Conservation (phyloP, 2,888 invertebrate genomes). For the Psylliodes chrysocephalus region DNA sequence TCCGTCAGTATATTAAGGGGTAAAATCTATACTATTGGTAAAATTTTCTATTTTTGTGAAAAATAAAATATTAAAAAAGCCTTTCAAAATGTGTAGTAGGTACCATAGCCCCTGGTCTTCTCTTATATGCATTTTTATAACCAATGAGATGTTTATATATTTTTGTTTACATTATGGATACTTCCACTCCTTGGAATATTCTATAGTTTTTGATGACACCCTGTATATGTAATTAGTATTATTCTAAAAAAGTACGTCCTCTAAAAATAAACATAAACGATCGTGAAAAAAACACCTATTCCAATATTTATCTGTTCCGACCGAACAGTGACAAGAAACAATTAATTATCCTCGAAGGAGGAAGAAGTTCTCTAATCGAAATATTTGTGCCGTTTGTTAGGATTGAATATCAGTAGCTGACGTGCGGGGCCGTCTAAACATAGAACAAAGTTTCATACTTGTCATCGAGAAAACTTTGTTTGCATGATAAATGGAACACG, state of each 20-base stretch:
- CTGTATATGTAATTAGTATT: too few species aligned
- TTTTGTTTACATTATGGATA: too few species aligned
- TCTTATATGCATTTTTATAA: too few species aligned
- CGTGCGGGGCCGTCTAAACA: constrained; percentile 36
- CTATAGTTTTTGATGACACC: too few species aligned
- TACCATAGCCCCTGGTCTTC: too few species aligned
- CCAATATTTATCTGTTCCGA: constrained; percentile 24
- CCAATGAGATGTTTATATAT: too few species aligned
- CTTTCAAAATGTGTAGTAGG: too few species aligned
- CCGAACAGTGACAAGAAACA: constrained; percentile 38
- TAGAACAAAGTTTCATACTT: constrained; percentile 47
- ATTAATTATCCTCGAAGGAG: constrained; percentile 45
- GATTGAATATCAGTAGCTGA: constrained; percentile 42
- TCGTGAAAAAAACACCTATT: constrained; percentile 5
- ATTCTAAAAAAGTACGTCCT: neutral
- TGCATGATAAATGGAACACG: constrained; percentile 49
- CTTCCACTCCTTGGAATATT: too few species aligned
- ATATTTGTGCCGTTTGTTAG: constrained; percentile 43
- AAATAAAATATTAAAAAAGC: too few species aligned
- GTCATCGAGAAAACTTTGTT: constrained; percentile 48
- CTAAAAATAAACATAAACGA: constrained; percentile 23
- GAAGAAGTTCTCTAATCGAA: constrained; percentile 44
- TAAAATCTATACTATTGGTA: too few species aligned
- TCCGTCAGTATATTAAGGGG: too few species aligned
- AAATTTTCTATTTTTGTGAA: too few species aligned